Conservation (phyloP, 2,797 vertebrate genomes). For the Chelidonichthys spinosus region DNA sequence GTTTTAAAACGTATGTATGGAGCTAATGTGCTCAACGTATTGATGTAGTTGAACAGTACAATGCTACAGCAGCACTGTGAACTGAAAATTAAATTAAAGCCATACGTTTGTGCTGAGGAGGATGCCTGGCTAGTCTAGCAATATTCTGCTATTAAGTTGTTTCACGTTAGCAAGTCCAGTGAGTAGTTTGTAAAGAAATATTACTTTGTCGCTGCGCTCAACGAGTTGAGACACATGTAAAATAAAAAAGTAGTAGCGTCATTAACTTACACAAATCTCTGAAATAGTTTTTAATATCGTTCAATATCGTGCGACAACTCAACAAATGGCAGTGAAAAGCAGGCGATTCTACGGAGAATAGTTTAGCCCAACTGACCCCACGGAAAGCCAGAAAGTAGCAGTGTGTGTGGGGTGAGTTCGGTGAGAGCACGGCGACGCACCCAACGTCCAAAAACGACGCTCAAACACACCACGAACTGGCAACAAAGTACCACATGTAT, state of each 20-base stretch:
- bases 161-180: not conserved
- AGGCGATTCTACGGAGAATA: slow-evolving; percentile 47
- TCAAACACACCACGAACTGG: not conserved
- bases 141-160: not conserved
- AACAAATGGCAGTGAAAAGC: slow-evolving; percentile 26
- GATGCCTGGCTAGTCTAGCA: not conserved
- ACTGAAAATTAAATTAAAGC: not conserved
- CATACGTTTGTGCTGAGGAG: not conserved
- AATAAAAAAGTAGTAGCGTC: not conserved
- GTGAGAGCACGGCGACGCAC: not conserved
- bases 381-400: slow-evolving; percentile 29
- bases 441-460: not conserved
- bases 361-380: slow-evolving; percentile 53
- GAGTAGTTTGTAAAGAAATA: not conserved
- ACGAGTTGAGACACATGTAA: not conserved
- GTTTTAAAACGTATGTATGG: not conserved
- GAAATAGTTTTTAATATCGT: not conserved
- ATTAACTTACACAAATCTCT: not conserved
- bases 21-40: too few species aligned
- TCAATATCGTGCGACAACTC: slow-evolving; percentile 10
- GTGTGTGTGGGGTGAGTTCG: not conserved
- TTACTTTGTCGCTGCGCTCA: not conserved
- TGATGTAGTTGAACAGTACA: not conserved
- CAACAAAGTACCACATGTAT: not conserved
- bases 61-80: not conserved